phyloP scores from a whole-genome alignment of 2,797 vertebrate genomes.

The Streptopelia turtur region DNA sequence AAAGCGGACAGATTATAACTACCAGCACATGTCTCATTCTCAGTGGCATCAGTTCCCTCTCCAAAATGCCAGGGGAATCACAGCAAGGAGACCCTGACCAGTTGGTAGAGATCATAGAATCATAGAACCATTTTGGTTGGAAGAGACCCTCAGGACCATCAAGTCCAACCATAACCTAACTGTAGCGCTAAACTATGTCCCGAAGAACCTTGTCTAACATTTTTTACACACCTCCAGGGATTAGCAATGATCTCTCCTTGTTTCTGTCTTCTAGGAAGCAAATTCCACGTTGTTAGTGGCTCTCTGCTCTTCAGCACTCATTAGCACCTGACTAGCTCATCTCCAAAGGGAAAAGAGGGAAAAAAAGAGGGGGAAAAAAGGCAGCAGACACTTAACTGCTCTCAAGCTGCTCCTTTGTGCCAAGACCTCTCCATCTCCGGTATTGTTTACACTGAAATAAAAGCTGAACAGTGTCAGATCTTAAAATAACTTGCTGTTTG shows the following conservation, averaged over 20 bases:
- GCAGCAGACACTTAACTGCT: conserved; percentile 11
- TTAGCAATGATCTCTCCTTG: neutral
- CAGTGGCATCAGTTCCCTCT: rapidly evolving
- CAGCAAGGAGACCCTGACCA: neutral
- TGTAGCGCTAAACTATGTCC: too few relatives aligned
- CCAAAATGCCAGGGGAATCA: neutral
- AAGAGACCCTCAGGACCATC: too few relatives aligned
- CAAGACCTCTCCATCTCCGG: conserved; percentile 55
- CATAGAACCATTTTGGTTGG: too few relatives aligned
- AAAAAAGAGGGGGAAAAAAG: neutral
- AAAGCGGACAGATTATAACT: neutral
- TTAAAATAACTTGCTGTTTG: conserved; percentile 72
- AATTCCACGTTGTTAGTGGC: neutral
- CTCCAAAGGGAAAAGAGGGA: neutral
- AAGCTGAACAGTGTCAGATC: conserved; percentile 56
- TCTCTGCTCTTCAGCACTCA: neutral
- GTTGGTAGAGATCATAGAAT: neutral
- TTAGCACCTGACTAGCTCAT: neutral
- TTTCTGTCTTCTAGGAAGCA: neutral
- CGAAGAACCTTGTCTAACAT: too few relatives aligned
- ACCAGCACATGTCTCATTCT: neutral
- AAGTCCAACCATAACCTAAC: too few relatives aligned
- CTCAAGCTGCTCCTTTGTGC: conserved; percentile 43
- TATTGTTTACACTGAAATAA: conserved; percentile 68
- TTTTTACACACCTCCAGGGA: neutral